phyloP scores from a whole-genome alignment of 2,797 vertebrate genomes.

The Enoplosus armatus region DNA sequence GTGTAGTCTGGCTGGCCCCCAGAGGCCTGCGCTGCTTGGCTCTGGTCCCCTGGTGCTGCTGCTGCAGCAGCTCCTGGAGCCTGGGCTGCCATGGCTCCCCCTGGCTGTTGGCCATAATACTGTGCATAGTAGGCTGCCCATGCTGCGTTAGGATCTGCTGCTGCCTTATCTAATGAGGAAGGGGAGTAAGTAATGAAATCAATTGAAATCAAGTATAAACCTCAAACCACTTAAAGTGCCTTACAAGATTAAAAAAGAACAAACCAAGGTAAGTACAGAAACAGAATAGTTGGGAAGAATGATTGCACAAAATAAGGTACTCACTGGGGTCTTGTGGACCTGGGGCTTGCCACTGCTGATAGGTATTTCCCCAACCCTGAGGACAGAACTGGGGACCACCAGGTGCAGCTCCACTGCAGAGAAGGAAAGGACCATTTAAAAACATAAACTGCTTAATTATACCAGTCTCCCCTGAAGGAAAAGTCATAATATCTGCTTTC shows the following conservation, averaged over 20 bases:
- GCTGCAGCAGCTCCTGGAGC: constrained; percentile 81
- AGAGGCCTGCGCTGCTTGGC: constrained; percentile 84
- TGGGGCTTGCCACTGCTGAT: constrained; percentile 95
- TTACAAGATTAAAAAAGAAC: not conserved
- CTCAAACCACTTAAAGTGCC: not conserved
- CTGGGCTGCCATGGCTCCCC: constrained; percentile 87
- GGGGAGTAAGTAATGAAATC: not conserved
- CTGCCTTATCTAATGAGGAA: constrained; percentile 85
- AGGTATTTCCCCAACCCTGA: constrained; percentile 93
- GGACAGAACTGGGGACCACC: constrained; percentile 92
- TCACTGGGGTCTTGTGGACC: constrained; percentile 94
- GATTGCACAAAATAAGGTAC: constrained; percentile 37
- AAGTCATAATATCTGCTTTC: too few relatives aligned
- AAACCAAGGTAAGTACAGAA: not conserved
- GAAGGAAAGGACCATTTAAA: constrained; percentile 14
- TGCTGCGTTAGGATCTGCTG: constrained; percentile 92
- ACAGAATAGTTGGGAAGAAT: not conserved
- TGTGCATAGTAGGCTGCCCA: constrained; percentile 98
- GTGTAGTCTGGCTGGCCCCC: constrained; percentile 93
- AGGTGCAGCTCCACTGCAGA: constrained; percentile 87
- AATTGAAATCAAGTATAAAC: not conserved
- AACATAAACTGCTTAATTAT: not conserved
- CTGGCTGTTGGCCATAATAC: constrained; percentile 94
- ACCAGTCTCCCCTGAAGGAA: not conserved
- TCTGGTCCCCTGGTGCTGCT: constrained; percentile 83